A percentile compares a stretch with the other conserved stretches of the same genome.
Evolutionary conservation across 2,113 vertebrate species (phyloP).

Genomic region (Urocolius indicus): DNA sequence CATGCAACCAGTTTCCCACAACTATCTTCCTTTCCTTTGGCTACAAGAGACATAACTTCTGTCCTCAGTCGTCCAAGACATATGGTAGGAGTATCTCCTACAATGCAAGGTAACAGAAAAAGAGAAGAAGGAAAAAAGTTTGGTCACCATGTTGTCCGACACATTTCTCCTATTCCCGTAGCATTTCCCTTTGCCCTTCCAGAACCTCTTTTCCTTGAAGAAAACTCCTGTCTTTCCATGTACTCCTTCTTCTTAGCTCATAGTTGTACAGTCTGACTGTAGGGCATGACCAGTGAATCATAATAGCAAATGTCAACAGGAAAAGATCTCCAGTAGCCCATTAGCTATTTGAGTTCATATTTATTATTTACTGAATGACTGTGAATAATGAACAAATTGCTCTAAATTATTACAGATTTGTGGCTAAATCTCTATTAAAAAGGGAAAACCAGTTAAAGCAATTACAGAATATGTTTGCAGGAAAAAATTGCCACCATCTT

Average conservation of each 20-base stretch:
- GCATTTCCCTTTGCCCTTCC: neutral
- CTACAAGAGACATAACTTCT: neutral
- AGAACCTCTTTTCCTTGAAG: neutral
- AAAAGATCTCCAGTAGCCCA: conserved; percentile 51
- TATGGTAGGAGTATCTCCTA: neutral
- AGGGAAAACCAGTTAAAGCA: conserved; percentile 19
- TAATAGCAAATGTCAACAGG: conserved; percentile 58
- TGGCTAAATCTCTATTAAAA: conserved; percentile 21
- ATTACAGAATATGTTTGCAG: conserved; percentile 21
- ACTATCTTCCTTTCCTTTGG: neutral
- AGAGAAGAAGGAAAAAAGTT: neutral
- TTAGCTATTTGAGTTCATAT: conserved; percentile 52
- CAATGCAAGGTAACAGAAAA: neutral
- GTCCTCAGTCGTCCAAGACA: neutral
- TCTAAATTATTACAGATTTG: conserved; percentile 42
- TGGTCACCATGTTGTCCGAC: neutral
- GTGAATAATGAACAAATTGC: conserved; percentile 56
- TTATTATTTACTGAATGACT: conserved; percentile 55
- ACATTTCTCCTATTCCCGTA: neutral
- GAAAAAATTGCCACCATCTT: neutral
- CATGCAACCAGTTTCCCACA: too few relatives aligned
- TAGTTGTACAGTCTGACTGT: neutral
- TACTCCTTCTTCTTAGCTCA: neutral
- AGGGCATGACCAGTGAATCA: neutral
- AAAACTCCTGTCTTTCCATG: neutral